Conservation (phyloP, 2,113 vertebrate genomes). For the Apeltes quadracus region DNA sequence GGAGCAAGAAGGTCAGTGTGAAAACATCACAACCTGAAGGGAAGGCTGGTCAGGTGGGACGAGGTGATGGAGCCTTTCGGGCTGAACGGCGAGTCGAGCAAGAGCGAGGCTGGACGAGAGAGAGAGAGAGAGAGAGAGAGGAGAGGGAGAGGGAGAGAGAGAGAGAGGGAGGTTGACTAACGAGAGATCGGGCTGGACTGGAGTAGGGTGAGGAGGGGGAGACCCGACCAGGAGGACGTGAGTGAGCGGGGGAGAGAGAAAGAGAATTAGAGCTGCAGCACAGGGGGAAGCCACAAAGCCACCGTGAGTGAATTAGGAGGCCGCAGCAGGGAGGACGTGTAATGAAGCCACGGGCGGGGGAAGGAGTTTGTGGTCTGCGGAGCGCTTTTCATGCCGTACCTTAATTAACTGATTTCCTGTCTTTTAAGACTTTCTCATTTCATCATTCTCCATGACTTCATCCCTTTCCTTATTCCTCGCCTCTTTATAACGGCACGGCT, state of each 20-base stretch:
- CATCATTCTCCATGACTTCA: slow-evolving; percentile 64
- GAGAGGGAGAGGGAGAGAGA: slow-evolving; percentile 52
- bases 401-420: slow-evolving; percentile 77
- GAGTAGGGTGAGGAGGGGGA: slow-evolving; percentile 59
- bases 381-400: slow-evolving; percentile 69
- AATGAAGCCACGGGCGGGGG: slow-evolving; percentile 57
- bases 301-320: slow-evolving; percentile 78
- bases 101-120: slow-evolving; percentile 48
- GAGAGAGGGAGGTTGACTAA: too few species aligned
- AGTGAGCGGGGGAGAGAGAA: slow-evolving; percentile 59
- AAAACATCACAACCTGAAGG: slow-evolving; percentile 25
- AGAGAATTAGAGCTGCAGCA: slow-evolving; percentile 69
- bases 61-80: slow-evolving; percentile 60
- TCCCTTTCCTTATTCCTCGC: slow-evolving; percentile 22
- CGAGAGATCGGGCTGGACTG: too few species aligned
- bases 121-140: slow-evolving; percentile 25
- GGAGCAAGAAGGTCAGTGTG: slow-evolving; percentile 31
- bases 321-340: slow-evolving; percentile 69
- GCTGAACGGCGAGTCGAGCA: slow-evolving; percentile 64
- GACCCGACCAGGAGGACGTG: slow-evolving; percentile 45
- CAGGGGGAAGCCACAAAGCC: slow-evolving; percentile 75
- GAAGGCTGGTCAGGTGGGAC: slow-evolving; percentile 37
- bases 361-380: slow-evolving; percentile 65
- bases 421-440: slow-evolving; percentile 59
- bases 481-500: neutral